Base-by-base conservation (phyloP, 1,140 invertebrate species). In the Trichonephila inaurata region DNA sequence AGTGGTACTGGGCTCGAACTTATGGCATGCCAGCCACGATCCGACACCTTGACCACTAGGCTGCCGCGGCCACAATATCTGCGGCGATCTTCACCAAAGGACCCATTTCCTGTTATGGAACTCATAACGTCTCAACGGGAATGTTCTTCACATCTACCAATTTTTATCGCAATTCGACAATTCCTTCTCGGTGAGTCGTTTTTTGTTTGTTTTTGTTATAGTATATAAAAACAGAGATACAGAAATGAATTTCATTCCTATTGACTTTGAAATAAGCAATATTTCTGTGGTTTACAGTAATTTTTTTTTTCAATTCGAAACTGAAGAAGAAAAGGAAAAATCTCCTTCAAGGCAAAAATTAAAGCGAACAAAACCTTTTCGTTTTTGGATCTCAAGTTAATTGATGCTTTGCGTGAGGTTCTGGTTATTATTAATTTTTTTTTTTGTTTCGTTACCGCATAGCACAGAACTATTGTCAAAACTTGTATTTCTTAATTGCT, bases 401-500 rank as follows among this genome's bases (percentile, higher is more conserved):
- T 87, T 33, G 85, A 62, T 28, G 24, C 16, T 28, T 87, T 28
- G 85, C 85, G 60, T 87, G 85, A 51, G 69, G 24, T 87, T 87
- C 8, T 72, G 69, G 69, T 33, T 72, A 72, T 72, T 72, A 40
- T 28, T 72, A 33, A 24, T 0, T 14, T 40, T 62, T 40, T n/a
- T n/a, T 18, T 33, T 87, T 87, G n/a, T 24, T 61, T 44, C 19
- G 12, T 44, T 51, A 51, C 7, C 4, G 10, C 7, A 21, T 18
- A 40, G 18, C 4, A 82, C 6, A 33, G 61, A 16, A 62, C 60
- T 51, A 87, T 24, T 87, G 85, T 28, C 24, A 87, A 33, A 62
- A 60, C 85, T 33, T 24, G 85, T 24, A 14, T 18, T 62, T 87
- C 85, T 87, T 87, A 87, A 87, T 87, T 87, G 85, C 85, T 61